Evolutionary conservation across 2,113 vertebrate species (phyloP).

Genomic region (Brachirus orientalis): DNA sequence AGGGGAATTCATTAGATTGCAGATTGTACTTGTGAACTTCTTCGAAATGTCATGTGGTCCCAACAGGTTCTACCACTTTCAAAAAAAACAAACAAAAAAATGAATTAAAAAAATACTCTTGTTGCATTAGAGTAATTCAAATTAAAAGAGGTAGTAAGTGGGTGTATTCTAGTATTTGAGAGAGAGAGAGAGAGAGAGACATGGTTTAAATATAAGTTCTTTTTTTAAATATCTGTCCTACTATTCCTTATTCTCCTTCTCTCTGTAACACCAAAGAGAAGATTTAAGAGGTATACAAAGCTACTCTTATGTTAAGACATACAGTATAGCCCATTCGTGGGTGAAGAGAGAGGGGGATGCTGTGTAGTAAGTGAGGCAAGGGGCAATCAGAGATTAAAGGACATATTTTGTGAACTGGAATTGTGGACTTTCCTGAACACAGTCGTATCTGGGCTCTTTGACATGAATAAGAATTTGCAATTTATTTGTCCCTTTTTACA

Average conservation of each 20-base stretch:
- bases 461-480: constrained; percentile 1
- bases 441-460: neutral
- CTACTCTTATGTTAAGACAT: constrained; percentile 12
- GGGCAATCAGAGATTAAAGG: constrained; percentile 51
- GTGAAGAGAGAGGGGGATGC: constrained; percentile 48
- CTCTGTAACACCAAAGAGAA: constrained; percentile 76
- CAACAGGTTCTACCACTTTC: constrained; percentile 61
- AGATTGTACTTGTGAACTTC: constrained; percentile 62
- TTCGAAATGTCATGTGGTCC: constrained; percentile 60
- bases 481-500: constrained; percentile 24
- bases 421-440: constrained; percentile 6
- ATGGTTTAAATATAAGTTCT: constrained; percentile 16
- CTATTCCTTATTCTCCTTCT: constrained; percentile 38
- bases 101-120: neutral
- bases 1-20: constrained; percentile 55
- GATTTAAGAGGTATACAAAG: constrained; percentile 38
- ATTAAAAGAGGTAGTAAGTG: too few relatives aligned
- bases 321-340: constrained; percentile 17
- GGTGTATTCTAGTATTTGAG: constrained; percentile 34
- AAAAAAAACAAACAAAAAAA: constrained; percentile 13
- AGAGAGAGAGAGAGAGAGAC: constrained; percentile 30
- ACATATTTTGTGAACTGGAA: neutral
- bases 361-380: constrained; percentile 28
- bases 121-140: constrained; percentile 31
- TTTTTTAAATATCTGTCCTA: constrained; percentile 1